A percentile compares a stretch with the other conserved stretches of the same genome.
phyloP scores from a whole-genome alignment of 2,888 invertebrate species.

The Thalpophila matura region DNA sequence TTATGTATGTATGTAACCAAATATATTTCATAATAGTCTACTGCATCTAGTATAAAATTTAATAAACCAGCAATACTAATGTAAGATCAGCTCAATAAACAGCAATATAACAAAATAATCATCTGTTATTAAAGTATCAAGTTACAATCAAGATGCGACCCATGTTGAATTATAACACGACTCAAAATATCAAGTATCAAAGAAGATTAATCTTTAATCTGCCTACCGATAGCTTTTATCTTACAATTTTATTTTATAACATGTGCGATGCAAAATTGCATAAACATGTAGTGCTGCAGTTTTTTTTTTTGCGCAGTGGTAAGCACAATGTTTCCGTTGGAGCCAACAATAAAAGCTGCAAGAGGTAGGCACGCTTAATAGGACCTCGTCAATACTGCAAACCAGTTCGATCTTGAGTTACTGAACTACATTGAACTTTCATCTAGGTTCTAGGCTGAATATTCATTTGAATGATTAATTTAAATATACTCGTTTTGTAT shows the following conservation, averaged over 20 bases:
- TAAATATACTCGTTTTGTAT: conserved; percentile 10
- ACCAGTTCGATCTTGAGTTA: conserved; percentile 73
- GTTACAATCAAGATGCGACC: conserved; percentile 41
- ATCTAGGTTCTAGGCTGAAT: conserved; percentile 29
- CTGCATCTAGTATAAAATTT: background rate
- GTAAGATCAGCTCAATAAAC: conserved; percentile 14
- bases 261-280: conserved; percentile 49
- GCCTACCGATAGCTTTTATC: conserved; percentile 20
- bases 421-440: conserved; percentile 64
- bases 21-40: background rate
- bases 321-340: conserved; percentile 46
- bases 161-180: conserved; percentile 23
- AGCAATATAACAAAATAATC: conserved; percentile 24
- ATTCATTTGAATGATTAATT: conserved; percentile 20
- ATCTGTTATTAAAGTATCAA: conserved; percentile 50
- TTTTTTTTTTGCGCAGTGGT: conserved; percentile 23
- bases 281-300: conserved; percentile 45
- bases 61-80: background rate
- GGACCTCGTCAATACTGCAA: conserved; percentile 59
- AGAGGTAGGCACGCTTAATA: conserved; percentile 61
- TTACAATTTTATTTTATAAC: conserved; percentile 42
- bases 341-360: conserved; percentile 49
- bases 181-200: conserved; percentile 55
- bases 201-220: conserved; percentile 31
- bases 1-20: no score